Evolutionary conservation across 2,888 invertebrate species (phyloP).

Genomic region (Operophtera brumata): DNA sequence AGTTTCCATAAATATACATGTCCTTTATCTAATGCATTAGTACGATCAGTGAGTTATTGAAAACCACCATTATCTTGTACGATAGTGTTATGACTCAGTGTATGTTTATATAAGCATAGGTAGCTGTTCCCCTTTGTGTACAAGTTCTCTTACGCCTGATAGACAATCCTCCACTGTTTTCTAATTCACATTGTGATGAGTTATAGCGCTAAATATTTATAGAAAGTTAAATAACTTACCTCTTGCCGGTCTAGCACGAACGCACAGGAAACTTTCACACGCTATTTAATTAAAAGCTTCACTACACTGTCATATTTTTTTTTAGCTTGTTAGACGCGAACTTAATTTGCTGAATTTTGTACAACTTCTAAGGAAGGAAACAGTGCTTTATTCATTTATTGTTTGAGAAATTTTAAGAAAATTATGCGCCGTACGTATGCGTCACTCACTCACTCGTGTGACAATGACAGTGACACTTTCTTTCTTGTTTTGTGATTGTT

Average conservation of each 20-base stretch:
- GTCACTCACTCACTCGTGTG: not conserved
- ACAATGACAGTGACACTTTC: not conserved
- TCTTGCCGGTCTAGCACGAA: constrained; percentile 21
- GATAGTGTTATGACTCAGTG: constrained; percentile 21
- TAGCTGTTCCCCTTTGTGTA: not conserved
- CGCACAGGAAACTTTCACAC: constrained; percentile 25
- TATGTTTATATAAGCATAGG: not conserved
- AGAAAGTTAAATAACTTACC: constrained; percentile 19
- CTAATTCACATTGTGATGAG: not conserved
- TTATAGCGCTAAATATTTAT: not conserved
- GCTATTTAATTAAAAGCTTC: constrained; percentile 16
- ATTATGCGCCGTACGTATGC: not conserved
- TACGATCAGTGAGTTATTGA: constrained; percentile 2
- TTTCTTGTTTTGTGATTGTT: too few relatives aligned
- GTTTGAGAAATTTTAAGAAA: not conserved
- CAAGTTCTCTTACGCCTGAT: not conserved
- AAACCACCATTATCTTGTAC: constrained; percentile 14
- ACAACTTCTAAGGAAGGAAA: not conserved
- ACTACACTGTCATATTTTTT: not conserved
- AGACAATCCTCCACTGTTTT: not conserved
- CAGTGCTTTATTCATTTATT: not conserved
- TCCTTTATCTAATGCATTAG: too few relatives aligned
- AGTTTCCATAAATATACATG: too few relatives aligned
- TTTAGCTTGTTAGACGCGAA: not conserved
- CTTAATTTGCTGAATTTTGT: not conserved